Evolutionary conservation across 2,113 vertebrate species (phyloP).

Genomic region (Oxyruncus cristatus): DNA sequence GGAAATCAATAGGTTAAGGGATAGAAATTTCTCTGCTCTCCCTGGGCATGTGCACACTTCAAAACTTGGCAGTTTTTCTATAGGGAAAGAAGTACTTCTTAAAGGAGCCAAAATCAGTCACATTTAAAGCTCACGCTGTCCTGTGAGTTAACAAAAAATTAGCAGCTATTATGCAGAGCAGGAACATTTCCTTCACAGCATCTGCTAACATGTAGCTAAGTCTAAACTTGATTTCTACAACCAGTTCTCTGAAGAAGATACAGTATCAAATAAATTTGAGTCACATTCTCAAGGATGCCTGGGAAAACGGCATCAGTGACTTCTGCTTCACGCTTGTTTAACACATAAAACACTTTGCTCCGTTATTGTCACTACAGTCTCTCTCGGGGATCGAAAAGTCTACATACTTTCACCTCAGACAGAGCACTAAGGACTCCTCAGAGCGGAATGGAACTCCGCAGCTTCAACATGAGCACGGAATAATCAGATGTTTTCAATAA

Average conservation of each 20-base stretch:
- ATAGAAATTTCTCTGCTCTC: constrained; percentile 38
- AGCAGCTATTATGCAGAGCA: constrained; percentile 31
- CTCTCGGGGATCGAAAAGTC: background rate
- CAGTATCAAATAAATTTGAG: background rate
- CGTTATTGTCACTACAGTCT: background rate
- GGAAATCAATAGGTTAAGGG: constrained; percentile 58
- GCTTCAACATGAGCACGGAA: background rate
- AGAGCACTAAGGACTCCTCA: background rate
- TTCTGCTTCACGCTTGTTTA: background rate
- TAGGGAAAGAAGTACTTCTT: constrained; percentile 5
- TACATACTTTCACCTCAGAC: background rate
- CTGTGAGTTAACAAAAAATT: constrained; percentile 1
- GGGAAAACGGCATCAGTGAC: background rate
- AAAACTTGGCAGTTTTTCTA: constrained; percentile 18
- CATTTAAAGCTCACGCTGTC: constrained; percentile 11
- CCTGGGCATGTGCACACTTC: background rate
- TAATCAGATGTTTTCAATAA: background rate
- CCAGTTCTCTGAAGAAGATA: background rate
- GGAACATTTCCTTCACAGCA: constrained; percentile 12
- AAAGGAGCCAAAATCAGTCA: constrained; percentile 38
- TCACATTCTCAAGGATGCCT: background rate
- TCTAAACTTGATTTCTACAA: background rate
- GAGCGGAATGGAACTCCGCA: background rate
- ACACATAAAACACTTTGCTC: background rate
- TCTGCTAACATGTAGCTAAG: background rate